Conservation (phyloP, 2,797 vertebrate genomes). For the Iguana delicatissima region DNA sequence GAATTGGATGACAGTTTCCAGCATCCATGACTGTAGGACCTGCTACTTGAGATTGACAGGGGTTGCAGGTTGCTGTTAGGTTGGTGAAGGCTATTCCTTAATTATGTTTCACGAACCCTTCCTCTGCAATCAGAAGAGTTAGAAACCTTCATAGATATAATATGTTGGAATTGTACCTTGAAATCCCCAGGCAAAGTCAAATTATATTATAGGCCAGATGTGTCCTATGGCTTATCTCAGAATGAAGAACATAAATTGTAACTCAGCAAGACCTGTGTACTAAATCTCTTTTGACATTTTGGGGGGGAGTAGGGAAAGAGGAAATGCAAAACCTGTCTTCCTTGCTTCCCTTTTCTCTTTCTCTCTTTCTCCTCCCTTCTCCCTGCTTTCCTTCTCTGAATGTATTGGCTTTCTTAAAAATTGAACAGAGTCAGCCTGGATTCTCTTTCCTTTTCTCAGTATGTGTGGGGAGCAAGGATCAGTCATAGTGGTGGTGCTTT, state of each 20-base stretch:
- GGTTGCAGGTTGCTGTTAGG: neutral
- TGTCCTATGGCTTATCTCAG: slow-evolving; percentile 11
- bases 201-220: slow-evolving; percentile 15
- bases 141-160: slow-evolving; percentile 19
- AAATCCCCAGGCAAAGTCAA: slow-evolving; percentile 27
- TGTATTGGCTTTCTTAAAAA: neutral
- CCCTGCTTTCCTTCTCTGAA: neutral
- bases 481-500: neutral
- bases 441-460: neutral
- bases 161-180: slow-evolving; percentile 5
- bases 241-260: slow-evolving; percentile 23
- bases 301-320: neutral
- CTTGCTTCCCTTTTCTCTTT: neutral
- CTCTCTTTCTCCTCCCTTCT: too few relatives aligned
- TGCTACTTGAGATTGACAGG: neutral
- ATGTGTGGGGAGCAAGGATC: too few relatives aligned
- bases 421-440: neutral
- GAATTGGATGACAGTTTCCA: neutral
- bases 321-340: neutral
- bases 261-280: neutral
- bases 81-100: neutral
- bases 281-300: slow-evolving; percentile 27
- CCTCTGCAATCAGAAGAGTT: neutral
- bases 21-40: neutral
- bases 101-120: neutral